Percentiles rank a stretch among this genome's conserved stretches.
Conservation (phyloP, 2,797 vertebrate genomes). For the Falco peregrinus region DNA sequence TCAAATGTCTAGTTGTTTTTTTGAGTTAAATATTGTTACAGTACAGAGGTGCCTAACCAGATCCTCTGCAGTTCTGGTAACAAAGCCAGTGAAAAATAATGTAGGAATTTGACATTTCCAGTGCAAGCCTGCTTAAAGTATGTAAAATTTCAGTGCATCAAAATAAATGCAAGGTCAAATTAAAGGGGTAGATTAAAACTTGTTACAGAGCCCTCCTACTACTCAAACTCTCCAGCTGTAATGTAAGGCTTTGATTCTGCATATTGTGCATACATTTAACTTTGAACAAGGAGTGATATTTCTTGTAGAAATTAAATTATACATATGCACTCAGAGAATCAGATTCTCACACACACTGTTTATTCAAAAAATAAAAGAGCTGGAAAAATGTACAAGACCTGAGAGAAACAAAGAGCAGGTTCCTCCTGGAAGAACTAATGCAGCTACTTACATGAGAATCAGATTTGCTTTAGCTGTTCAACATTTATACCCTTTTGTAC, state of each 20-base stretch:
- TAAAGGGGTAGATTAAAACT: background rate
- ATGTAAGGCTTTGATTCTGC: constrained; percentile 1
- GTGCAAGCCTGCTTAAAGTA: background rate
- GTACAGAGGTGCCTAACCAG: background rate
- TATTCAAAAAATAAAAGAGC: background rate
- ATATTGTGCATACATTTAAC: background rate
- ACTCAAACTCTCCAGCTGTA: background rate
- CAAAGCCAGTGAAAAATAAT: background rate
- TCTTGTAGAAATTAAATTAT: constrained; percentile 36
- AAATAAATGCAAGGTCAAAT: background rate
- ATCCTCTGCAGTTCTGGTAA: background rate
- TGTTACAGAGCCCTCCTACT: background rate
- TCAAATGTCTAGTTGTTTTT: background rate
- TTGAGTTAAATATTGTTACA: background rate
- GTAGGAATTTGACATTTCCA: background rate
- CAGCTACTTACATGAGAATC: background rate
- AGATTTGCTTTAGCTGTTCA: background rate
- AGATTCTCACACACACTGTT: background rate
- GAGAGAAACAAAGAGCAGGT: constrained; percentile 14
- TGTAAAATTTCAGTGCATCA: background rate
- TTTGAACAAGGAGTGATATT: background rate
- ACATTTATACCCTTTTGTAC: background rate
- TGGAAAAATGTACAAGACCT: background rate
- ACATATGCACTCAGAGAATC: background rate
- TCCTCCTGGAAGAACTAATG: background rate